phyloP scores from a whole-genome alignment of 2,113 vertebrate genomes.

The Jaculus jaculus region DNA sequence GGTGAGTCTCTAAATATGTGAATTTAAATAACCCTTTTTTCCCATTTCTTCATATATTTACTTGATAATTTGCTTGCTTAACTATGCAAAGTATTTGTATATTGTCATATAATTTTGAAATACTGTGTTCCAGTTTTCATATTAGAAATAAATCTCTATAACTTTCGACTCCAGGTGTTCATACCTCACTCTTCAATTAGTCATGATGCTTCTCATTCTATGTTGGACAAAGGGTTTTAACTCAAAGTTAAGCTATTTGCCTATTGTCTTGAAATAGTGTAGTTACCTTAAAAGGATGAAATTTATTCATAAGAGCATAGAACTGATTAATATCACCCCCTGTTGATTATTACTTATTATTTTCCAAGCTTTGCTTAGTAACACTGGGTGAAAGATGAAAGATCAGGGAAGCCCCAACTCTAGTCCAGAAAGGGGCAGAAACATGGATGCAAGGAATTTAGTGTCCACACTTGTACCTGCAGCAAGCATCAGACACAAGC shows the following conservation, averaged over 20 bases:
- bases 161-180: background rate
- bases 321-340: too few species aligned
- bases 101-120: background rate
- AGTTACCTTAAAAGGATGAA: background rate
- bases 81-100: background rate
- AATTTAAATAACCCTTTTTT: background rate
- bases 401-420: too few species aligned
- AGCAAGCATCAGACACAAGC: too few species aligned
- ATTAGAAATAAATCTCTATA: background rate
- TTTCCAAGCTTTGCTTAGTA: too few species aligned
- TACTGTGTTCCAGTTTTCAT: background rate
- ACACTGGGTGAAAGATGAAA: too few species aligned
- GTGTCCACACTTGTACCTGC: too few species aligned
- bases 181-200: background rate
- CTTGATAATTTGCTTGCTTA: background rate
- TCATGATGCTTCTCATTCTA: background rate
- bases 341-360: too few species aligned
- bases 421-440: too few species aligned
- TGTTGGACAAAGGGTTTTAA: background rate
- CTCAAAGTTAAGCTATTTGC: background rate
- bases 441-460: too few species aligned
- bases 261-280: background rate
- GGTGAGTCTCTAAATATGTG: background rate
- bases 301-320: too few species aligned
- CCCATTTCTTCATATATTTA: background rate